Evolutionary conservation across 2,113 vertebrate genomes (phyloP).

Genomic region (Thalassoma bifasciatum): DNA sequence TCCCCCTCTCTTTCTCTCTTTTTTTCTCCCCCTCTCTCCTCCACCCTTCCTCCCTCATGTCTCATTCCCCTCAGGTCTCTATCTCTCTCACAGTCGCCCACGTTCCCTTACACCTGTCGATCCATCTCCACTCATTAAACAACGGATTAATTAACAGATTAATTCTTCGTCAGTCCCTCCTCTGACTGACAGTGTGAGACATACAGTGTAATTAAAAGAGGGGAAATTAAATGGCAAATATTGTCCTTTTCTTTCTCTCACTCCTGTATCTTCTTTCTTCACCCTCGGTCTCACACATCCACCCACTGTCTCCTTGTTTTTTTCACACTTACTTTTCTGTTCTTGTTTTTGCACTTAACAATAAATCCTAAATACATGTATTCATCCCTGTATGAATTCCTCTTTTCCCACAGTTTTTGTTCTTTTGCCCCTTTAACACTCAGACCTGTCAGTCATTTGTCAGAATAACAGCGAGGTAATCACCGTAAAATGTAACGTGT

Average conservation of each 20-base stretch:
- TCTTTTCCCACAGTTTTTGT: neutral
- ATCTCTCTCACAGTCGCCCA: conserved; percentile 40
- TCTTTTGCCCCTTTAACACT: neutral
- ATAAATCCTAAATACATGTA: conserved; percentile 10
- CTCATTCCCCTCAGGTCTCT: conserved; percentile 42
- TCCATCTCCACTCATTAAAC: conserved; percentile 22
- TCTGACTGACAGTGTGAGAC: conserved; percentile 40
- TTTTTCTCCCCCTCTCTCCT: conserved; percentile 5
- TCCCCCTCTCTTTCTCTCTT: neutral
- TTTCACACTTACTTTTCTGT: conserved; percentile 30
- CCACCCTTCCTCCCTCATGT: conserved; percentile 16
- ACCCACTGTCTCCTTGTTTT: conserved; percentile 54
- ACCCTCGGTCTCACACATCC: conserved; percentile 70
- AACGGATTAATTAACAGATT: conserved; percentile 40
- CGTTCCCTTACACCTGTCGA: conserved; percentile 45
- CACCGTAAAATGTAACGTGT: conserved; percentile 4
- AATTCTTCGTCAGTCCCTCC: conserved; percentile 30
- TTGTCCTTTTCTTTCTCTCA: conserved; percentile 26
- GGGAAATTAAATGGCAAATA: conserved; percentile 20
- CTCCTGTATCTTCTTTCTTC: conserved; percentile 34
- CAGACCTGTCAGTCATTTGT: neutral
- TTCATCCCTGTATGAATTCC: neutral
- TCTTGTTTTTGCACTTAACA: conserved; percentile 7
- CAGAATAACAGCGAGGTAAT: conserved; percentile 9
- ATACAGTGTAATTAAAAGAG: conserved; percentile 45